These are phyloP conservation scores for Oxyteleia sp. DNA, from an alignment of 2,888 invertebrate genomes.

Conservation along the genomic window DNA sequence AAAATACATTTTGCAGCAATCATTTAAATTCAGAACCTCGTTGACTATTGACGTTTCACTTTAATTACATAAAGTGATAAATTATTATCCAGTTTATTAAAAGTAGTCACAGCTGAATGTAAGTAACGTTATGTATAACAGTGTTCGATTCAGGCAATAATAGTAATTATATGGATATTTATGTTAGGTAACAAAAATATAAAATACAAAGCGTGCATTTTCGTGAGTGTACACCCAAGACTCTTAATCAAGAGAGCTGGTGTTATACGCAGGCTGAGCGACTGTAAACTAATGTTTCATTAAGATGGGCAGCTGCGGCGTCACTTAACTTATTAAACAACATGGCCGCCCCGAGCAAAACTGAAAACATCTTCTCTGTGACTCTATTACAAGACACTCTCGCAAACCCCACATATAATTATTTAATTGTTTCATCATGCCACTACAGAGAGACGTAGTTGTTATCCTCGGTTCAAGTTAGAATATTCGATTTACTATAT, in stretches of 20 bases:
- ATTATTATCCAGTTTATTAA: too few relatives aligned
- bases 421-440: slow-evolving; percentile 80
- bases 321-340: slow-evolving; percentile 87
- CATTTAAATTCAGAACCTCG: too few relatives aligned
- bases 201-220: slow-evolving; percentile 32
- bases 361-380: slow-evolving; percentile 72
- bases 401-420: slow-evolving; percentile 77
- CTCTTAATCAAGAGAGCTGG: slow-evolving; percentile 72
- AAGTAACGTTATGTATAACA: too few relatives aligned
- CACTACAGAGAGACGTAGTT: slow-evolving; percentile 52
- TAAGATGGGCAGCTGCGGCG: slow-evolving; percentile 87
- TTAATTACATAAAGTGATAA: too few relatives aligned
- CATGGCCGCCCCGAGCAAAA: slow-evolving; percentile 80
- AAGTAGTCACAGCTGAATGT: too few relatives aligned
- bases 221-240: slow-evolving; percentile 51
- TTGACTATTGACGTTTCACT: too few relatives aligned
- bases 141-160: not conserved
- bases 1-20: too few relatives aligned
- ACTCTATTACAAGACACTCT: slow-evolving; percentile 70
- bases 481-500: slow-evolving; percentile 9
- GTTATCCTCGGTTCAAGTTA: slow-evolving; percentile 46
- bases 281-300: slow-evolving; percentile 87
- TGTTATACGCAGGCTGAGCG: slow-evolving; percentile 76
- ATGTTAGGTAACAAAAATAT: slow-evolving; percentile 42
- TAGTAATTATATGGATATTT: slow-evolving; percentile 26